A percentile compares a stretch with the other conserved stretches of the same genome.
Evolutionary conservation across 2,888 invertebrate genomes (phyloP).

Genomic region (Anagyrus pseudococci): DNA sequence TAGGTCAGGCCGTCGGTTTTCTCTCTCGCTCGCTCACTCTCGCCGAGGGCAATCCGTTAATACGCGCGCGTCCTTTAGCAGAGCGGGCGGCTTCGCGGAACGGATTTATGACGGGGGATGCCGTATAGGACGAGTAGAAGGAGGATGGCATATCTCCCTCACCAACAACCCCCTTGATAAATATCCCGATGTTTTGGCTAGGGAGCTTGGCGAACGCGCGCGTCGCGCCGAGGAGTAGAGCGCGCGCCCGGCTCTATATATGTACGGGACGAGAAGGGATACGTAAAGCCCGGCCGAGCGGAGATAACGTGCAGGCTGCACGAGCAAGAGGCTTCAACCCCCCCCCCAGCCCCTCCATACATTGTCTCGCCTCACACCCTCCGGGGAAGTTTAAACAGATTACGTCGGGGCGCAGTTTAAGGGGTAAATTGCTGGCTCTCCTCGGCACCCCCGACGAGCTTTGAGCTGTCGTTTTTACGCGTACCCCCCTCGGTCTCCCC

Average conservation of each 20-base stretch:
- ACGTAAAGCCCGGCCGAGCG: conserved; percentile 9
- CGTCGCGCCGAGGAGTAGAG: too few species aligned
- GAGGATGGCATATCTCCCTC: too few species aligned
- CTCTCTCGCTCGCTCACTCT: too few species aligned
- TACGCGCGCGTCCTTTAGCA: too few species aligned
- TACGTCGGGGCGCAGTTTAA: conserved; percentile 54
- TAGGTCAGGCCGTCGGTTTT: too few species aligned
- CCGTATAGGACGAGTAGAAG: too few species aligned
- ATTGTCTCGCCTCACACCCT: too few species aligned
- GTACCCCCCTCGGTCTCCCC: too few species aligned
- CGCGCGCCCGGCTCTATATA: not conserved
- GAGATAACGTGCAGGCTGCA: conserved; percentile 37
- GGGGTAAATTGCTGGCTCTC: conserved; percentile 51
- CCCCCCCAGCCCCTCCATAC: conserved; percentile 43
- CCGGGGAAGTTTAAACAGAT: conserved; percentile 58
- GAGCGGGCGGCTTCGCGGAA: too few species aligned
- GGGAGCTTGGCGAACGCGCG: conserved; percentile 21
- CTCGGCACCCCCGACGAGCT: not conserved
- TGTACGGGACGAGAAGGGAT: too few species aligned
- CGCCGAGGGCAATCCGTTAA: too few species aligned
- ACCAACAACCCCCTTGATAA: conserved; percentile 17
- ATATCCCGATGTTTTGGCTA: conserved; percentile 33
- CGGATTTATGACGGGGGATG: too few species aligned
- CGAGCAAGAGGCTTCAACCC: not conserved
- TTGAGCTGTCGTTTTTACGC: not conserved